A percentile compares a stretch with the other conserved stretches of the same genome.
These are phyloP conservation scores for Cataglyphis altisquamis DNA, from an alignment of 2,888 invertebrate genomes.

Conservation along the genomic window DNA sequence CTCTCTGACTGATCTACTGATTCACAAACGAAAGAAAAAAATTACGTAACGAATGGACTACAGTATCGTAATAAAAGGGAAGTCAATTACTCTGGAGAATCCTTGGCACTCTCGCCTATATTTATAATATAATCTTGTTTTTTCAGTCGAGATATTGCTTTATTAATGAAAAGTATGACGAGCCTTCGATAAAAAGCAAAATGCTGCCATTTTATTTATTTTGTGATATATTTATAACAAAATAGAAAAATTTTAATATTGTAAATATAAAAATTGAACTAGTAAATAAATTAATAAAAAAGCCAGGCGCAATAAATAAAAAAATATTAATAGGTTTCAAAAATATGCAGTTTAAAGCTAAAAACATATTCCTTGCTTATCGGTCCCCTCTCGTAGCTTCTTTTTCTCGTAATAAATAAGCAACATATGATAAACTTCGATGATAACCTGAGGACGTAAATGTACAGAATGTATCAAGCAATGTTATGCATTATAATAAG, in stretches of 20 bases:
- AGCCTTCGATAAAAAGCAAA: background rate
- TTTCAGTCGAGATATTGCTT: background rate
- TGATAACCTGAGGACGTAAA: constrained; percentile 19
- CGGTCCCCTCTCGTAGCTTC: background rate
- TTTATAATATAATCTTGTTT: constrained; percentile 5
- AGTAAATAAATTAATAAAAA: too few species aligned
- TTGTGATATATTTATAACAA: background rate
- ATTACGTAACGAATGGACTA: background rate
- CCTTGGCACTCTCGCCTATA: background rate
- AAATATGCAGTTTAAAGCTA: background rate
- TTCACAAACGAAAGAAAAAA: background rate
- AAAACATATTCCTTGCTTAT: background rate
- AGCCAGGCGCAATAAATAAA: too few species aligned
- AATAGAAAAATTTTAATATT: background rate
- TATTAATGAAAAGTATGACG: background rate
- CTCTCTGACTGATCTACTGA: background rate
- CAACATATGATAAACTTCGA: constrained; percentile 7
- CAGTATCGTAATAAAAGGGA: background rate
- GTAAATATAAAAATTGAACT: background rate
- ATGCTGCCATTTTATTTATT: background rate
- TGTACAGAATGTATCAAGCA: constrained; percentile 6
- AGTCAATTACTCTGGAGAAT: background rate
- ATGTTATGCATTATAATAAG: constrained; percentile 23
- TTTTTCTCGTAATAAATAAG: background rate
- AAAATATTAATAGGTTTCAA: background rate